A percentile compares a stretch with the other conserved stretches of the same genome.
Evolutionary conservation across 2,888 invertebrate species (phyloP).

Genomic region (Fragum fragum): DNA sequence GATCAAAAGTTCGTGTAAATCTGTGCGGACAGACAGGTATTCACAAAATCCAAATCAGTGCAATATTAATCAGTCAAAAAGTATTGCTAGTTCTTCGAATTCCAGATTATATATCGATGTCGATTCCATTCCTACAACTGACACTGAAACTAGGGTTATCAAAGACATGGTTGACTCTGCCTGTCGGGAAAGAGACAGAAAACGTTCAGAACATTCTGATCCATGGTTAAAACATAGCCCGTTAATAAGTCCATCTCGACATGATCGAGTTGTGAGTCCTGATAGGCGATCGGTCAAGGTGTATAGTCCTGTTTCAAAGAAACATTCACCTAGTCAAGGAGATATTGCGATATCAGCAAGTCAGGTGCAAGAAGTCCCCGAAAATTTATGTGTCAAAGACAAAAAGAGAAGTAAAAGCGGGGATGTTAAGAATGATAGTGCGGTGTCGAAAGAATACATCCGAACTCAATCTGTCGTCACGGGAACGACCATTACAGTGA

Average conservation of each 20-base stretch:
- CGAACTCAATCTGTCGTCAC: constrained; percentile 64
- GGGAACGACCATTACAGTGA: constrained; percentile 65
- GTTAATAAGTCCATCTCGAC: constrained; percentile 44
- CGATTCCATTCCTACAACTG: not conserved
- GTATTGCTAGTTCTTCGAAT: constrained; percentile 20
- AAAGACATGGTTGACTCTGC: constrained; percentile 21
- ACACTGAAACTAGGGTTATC: constrained; percentile 2
- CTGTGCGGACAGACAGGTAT: constrained; percentile 1
- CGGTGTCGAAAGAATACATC: constrained; percentile 24
- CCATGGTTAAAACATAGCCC: not conserved
- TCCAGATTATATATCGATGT: constrained; percentile 7
- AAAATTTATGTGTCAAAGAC: constrained; percentile 66
- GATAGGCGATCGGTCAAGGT: constrained; percentile 35
- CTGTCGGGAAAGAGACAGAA: constrained; percentile 25
- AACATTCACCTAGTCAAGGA: not conserved
- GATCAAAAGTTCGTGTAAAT: constrained; percentile 55
- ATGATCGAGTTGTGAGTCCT: constrained; percentile 46
- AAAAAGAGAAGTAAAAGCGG: constrained; percentile 17
- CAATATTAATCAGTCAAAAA: constrained; percentile 15
- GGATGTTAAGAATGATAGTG: constrained; percentile 15
- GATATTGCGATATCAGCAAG: constrained; percentile 7
- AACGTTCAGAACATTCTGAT: constrained; percentile 2
- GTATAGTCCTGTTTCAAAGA: constrained; percentile 38
- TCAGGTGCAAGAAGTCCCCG: constrained; percentile 59
- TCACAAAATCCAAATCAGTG: constrained; percentile 22